Evolutionary conservation across 2,888 invertebrate species (phyloP).

Genomic region (Acanthopleura granulata): DNA sequence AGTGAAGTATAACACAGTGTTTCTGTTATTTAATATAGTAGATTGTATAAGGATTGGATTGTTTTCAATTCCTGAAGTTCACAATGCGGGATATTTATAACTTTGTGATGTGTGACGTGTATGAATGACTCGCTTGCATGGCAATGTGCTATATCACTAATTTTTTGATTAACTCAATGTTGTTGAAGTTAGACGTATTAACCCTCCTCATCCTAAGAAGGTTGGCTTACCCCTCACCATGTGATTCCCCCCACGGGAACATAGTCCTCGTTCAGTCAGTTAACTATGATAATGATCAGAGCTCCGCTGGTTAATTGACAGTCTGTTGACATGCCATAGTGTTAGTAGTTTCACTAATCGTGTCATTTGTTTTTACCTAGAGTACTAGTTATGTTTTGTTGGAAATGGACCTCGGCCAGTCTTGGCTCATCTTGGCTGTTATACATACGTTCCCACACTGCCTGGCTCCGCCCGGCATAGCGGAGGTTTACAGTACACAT

Average conservation of each 20-base stretch:
- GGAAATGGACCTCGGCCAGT: conserved; percentile 5
- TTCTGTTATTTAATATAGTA: neutral
- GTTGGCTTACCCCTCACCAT: too few species aligned
- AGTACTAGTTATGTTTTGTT: neutral
- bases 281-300: too few species aligned
- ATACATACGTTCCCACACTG: neutral
- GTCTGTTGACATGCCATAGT: neutral
- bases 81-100: conserved; percentile 1
- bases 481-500: neutral
- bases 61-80: neutral
- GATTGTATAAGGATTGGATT: neutral
- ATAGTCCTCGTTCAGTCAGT: too few species aligned
- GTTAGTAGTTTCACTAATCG: neutral
- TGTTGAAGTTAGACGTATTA: too few species aligned
- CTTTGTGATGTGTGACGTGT: too few species aligned
- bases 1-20: neutral
- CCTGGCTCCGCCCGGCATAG: too few species aligned
- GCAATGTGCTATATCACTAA: too few species aligned
- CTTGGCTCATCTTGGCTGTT: neutral
- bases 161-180: too few species aligned
- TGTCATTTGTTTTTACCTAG: neutral
- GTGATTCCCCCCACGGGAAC: too few species aligned
- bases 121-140: too few species aligned
- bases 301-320: too few species aligned
- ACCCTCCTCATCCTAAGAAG: too few species aligned